Base-by-base conservation (phyloP, 2,797 vertebrate genomes). In the Acridotheres tristis region DNA sequence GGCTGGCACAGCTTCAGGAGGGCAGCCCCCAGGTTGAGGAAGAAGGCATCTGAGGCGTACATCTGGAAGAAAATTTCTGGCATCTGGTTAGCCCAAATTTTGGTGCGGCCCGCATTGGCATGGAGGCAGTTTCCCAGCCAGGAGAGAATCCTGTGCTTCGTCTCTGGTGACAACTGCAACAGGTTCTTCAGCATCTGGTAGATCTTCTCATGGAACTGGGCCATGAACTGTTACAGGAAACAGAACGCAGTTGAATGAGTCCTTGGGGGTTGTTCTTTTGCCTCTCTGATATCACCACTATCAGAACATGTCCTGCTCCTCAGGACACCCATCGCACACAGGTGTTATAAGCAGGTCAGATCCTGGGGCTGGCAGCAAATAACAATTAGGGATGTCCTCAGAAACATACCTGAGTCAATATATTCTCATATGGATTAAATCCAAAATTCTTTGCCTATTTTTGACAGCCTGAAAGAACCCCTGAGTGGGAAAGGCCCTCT, bases 41-140 rank as follows among this genome's bases (percentile, higher is more conserved):
- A 99, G 97, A 99, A 99, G 55, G 99, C 99, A 92, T 99, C 99
- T 0, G 99, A 99, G 80, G 99, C 98, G 0, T 99, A 99, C 98
- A 99, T 99, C 98, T 99, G 99, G 97, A 99, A 98, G 97, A 99
- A 99, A 96, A 99, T 99, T 97, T 99, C 99, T 0, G 99, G 99
- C 99, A 99, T 99, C 98, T 99, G 99, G 97, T 99, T 99, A 86
- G 99, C 99, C 99, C 99, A 99, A 62, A 99, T 99, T 97, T 99
- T 99, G 88, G 98, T 98, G 84, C 99, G 98, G 45, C 99, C 99
- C 0, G 98, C 98, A 6, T 99, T 99, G 1, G 99, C 99, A 8
- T 99, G 99, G 88, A 99, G 98, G 97, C 99, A 99, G 97, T 98
- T 98, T 72, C 99, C 99, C 90, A 99, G 97, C 99, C 99, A 99